Evolutionary conservation across 2,888 invertebrate genomes (phyloP).

Genomic region (Dendrolimus houi): DNA sequence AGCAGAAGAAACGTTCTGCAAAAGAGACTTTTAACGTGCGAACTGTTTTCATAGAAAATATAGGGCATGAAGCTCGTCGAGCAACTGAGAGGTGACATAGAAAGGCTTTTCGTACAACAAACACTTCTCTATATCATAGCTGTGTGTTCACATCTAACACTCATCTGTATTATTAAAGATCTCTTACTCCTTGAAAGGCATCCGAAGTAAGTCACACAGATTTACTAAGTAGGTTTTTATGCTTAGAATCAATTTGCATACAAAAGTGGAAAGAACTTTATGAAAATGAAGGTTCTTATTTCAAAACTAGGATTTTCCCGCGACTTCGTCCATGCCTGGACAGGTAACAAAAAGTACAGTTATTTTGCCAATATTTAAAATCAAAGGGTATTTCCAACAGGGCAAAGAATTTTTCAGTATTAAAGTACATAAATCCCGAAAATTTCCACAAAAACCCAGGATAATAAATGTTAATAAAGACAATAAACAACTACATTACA

Average conservation of each 20-base stretch:
- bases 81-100: constrained; percentile 50
- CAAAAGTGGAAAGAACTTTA: too few relatives aligned
- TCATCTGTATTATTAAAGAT: constrained; percentile 6
- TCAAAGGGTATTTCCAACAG: too few relatives aligned
- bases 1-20: constrained; percentile 18
- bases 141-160: constrained; percentile 31
- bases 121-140: constrained; percentile 10
- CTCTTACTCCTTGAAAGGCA: not conserved
- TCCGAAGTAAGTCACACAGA: not conserved
- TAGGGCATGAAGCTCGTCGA: constrained; percentile 49
- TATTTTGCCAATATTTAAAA: too few relatives aligned
- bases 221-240: not conserved
- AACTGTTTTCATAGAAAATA: constrained; percentile 58
- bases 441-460: too few relatives aligned
- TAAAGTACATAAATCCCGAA: too few relatives aligned
- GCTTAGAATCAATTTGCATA: not conserved
- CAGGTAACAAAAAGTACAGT: too few relatives aligned
- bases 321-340: too few relatives aligned
- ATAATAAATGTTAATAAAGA: too few relatives aligned
- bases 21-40: constrained; percentile 35
- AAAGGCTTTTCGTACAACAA: constrained; percentile 41
- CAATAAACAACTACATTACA: too few relatives aligned
- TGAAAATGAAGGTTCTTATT: too few relatives aligned
- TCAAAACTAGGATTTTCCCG: too few relatives aligned
- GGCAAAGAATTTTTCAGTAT: too few relatives aligned